Evolutionary conservation across 2,888 invertebrate genomes (phyloP).

Genomic region (Polyommatus icarus): DNA sequence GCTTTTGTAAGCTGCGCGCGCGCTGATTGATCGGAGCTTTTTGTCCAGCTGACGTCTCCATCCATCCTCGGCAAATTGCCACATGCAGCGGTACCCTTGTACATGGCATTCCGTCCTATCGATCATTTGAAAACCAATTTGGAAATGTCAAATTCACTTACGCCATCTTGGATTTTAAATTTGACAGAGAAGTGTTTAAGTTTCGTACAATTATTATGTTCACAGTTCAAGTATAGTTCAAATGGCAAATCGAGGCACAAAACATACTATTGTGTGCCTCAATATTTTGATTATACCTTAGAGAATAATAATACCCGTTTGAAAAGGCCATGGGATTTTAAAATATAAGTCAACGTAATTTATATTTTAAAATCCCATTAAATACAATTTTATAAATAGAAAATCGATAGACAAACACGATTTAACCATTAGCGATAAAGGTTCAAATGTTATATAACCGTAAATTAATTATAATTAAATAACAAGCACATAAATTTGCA

Average conservation of each 20-base stretch:
- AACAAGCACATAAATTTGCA: conserved; percentile 26
- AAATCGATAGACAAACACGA: conserved; percentile 5
- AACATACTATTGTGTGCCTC: too few species aligned
- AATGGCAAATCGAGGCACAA: too few species aligned
- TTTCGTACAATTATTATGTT: background rate
- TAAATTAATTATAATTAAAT: conserved; percentile 13
- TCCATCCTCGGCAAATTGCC: conserved; percentile 76
- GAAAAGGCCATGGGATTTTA: too few species aligned
- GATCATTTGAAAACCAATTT: conserved; percentile 57
- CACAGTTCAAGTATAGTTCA: too few species aligned
- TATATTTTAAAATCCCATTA: background rate
- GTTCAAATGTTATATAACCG: conserved; percentile 19
- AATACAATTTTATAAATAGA: conserved; percentile 1
- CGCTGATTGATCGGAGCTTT: conserved; percentile 77
- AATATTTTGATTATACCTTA: too few species aligned
- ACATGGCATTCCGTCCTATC: conserved; percentile 67
- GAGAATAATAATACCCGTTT: background rate
- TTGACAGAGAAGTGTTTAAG: background rate
- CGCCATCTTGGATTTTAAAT: conserved; percentile 38
- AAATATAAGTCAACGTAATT: too few species aligned
- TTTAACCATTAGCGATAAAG: conserved; percentile 18
- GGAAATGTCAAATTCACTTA: conserved; percentile 39
- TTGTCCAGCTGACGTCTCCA: conserved; percentile 76
- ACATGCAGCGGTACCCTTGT: conserved; percentile 52
- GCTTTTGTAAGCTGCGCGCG: conserved; percentile 52